Base-by-base conservation (phyloP, 1,140 invertebrate genomes). In the Bemisia tabaci region DNA sequence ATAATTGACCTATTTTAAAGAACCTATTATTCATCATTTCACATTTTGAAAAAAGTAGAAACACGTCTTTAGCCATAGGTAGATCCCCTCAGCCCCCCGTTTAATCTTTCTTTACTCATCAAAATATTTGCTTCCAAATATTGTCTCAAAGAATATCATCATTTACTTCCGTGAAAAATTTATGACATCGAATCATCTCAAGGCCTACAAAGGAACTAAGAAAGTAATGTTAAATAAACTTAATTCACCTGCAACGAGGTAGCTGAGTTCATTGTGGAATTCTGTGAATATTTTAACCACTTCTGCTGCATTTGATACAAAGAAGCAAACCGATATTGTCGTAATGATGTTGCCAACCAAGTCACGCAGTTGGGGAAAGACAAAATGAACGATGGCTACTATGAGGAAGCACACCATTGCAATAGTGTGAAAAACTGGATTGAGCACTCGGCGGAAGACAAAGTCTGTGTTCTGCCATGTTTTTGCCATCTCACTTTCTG, bases 341-440 rank as follows among this genome's bases (percentile, higher is more conserved):
- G 88, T 90, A 33, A 91, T 83, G 70, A 92, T 91, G 74, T 91
- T 92, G 21, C 90, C 90, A 25, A 88, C 84, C 24, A 92, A 77
- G 79, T 92, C 89, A 71, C 89, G 78, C 61, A 92, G 78, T 58
- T 90, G 90, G n/a, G 89, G 89, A 68, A 92, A 77, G 22, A 91
- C 84, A 75, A 91, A 91, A 73, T 91, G 91, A 65, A 91, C 82
- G n/a, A 91, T 82, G 2, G 88, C 86, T 12, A 90, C 84, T 1
- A 86, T 73, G n/a, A 91, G 73, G 68, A 88, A 84, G 65, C 87
- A 84, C 2, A 84, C 78, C 66, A 91, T 85, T 1, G 86, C 80
- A 33, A 90, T 81, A 0, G 82, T 83, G 74, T 89, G 87, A 64
- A 89, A 88, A 58, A 86, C 77, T 21, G 89, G 89, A 77, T 90